phyloP scores from a whole-genome alignment of 2,113 vertebrate species.

The Cacatua alba region DNA sequence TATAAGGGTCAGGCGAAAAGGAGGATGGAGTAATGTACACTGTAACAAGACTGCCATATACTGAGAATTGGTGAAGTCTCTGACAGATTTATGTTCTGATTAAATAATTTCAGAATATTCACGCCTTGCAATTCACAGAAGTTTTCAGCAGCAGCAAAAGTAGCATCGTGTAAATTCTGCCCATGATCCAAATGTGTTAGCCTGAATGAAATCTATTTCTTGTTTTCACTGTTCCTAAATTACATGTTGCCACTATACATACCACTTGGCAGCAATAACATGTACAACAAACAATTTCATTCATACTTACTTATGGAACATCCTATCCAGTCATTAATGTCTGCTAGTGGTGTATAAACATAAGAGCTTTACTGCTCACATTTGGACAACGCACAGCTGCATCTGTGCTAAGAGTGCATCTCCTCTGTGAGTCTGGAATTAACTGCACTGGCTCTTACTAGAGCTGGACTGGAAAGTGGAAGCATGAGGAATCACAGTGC shows the following conservation, averaged over 20 bases:
- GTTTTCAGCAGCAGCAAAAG: background rate
- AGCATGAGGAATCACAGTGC: background rate
- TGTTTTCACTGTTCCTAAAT: background rate
- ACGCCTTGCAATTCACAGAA: background rate
- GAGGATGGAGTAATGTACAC: background rate
- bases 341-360: background rate
- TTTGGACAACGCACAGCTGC: background rate
- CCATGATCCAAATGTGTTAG: background rate
- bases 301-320: background rate
- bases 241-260: background rate
- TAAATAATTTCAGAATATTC: background rate
- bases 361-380: background rate
- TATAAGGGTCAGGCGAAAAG: background rate
- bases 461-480: background rate
- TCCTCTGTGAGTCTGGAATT: background rate
- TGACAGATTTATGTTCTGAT: background rate
- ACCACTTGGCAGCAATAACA: background rate
- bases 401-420: background rate
- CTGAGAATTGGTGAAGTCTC: background rate
- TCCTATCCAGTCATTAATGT: background rate
- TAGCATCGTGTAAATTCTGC: background rate
- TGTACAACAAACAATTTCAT: background rate
- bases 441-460: background rate
- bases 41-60: background rate
- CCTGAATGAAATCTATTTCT: background rate